A percentile compares a stretch with the other conserved stretches of the same genome.
Conservation (phyloP, 2,113 vertebrate genomes). For the Cynopterus brachyotis region DNA sequence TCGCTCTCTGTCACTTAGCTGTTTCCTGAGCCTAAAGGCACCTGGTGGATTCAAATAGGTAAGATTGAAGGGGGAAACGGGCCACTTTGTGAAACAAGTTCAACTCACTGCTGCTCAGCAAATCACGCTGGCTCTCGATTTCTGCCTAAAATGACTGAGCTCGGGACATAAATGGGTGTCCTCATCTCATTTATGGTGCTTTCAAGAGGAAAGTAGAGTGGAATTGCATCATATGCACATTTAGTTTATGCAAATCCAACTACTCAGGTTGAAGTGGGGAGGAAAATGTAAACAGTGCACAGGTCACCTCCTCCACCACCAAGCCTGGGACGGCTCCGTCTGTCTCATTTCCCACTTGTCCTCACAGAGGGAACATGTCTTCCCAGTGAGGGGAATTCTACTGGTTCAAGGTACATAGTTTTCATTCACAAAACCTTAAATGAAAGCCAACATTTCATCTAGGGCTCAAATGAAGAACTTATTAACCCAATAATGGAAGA, state of each 20-base stretch:
- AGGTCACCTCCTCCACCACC: neutral
- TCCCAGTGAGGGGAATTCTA: neutral
- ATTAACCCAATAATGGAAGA: neutral
- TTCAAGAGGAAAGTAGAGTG: neutral
- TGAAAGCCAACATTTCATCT: neutral
- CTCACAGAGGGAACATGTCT: neutral
- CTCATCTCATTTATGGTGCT: neutral
- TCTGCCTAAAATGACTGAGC: neutral
- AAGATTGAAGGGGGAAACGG: neutral
- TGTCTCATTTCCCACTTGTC: neutral
- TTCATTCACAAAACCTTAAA: neutral
- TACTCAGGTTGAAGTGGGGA: neutral
- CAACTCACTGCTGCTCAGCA: neutral
- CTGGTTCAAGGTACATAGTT: neutral
- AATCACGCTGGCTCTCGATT: neutral
- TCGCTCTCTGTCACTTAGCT: neutral
- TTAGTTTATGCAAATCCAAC: neutral
- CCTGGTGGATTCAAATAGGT: neutral
- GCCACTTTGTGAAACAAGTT: neutral
- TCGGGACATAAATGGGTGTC: neutral
- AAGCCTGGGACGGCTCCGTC: fast-evolving
- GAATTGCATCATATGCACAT: neutral
- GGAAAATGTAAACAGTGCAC: neutral
- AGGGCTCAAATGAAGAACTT: neutral
- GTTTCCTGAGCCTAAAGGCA: neutral